Conservation (phyloP, 2,888 invertebrate species). For the Nomada hirtipes region DNA sequence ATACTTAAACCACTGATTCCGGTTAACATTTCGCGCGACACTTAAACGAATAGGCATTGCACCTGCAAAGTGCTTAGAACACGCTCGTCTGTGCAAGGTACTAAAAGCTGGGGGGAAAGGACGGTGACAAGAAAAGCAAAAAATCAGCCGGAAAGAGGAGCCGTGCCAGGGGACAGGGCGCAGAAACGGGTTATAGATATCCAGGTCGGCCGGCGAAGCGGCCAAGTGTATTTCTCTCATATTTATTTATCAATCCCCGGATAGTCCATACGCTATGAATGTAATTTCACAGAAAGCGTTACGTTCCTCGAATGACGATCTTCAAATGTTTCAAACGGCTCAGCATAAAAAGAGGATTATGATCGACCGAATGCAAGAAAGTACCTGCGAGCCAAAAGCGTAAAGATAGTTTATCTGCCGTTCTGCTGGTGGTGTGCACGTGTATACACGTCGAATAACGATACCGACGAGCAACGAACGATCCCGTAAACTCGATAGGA, state of each 20-base stretch:
- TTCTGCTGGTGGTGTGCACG: too few species aligned
- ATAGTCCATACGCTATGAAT: conserved; percentile 30
- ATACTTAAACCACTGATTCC: conserved; percentile 7
- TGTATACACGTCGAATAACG: not conserved
- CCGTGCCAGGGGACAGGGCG: conserved; percentile 13
- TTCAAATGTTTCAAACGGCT: conserved; percentile 6
- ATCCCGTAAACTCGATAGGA: conserved; percentile 29
- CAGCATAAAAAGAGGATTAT: not conserved
- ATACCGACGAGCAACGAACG: conserved; percentile 31
- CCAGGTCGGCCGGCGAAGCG: conserved; percentile 72
- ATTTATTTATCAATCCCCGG: conserved; percentile 45
- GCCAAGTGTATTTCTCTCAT: conserved; percentile 60
- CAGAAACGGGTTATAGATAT: conserved; percentile 59
- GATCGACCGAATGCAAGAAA: conserved; percentile 2
- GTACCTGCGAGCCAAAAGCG: not conserved
- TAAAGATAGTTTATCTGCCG: not conserved
- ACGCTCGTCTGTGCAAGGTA: conserved; percentile 40
- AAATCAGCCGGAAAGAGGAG: not conserved
- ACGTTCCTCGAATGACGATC: conserved; percentile 29
- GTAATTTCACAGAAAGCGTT: conserved; percentile 17
- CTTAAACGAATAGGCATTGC: conserved; percentile 58
- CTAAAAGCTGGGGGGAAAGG: conserved; percentile 25
- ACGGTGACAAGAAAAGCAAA: conserved; percentile 16
- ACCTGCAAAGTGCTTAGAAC: conserved; percentile 68
- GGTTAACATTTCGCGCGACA: conserved; percentile 65